These are phyloP conservation scores for Teleopsis dalmanni DNA, from an alignment of 1,140 invertebrate genomes.

Conservation along the genomic window DNA sequence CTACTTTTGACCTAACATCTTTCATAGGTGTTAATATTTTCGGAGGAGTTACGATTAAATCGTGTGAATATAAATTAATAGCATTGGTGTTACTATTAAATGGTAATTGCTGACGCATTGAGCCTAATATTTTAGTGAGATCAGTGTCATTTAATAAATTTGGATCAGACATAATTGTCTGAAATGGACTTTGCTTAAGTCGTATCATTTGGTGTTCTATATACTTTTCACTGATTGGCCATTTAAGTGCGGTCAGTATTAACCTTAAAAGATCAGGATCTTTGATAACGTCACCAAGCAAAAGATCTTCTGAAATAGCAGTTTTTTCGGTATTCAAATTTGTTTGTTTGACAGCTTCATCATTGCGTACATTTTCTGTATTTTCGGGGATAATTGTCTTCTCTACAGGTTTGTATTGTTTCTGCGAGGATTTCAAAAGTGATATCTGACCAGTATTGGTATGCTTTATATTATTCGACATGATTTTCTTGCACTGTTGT, in stretches of 20 bases:
- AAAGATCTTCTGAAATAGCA: constrained; percentile 30
- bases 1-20: constrained; percentile 11
- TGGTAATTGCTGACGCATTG: no score
- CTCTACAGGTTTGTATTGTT: not conserved
- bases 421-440: constrained; percentile 24
- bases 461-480: constrained; percentile 25
- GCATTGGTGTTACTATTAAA: no score
- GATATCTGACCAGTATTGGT: constrained; percentile 31
- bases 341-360: constrained; percentile 28
- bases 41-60: no score
- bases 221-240: constrained; percentile 29
- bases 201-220: constrained; percentile 32
- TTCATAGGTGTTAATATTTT: constrained; percentile 17
- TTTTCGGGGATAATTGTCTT: constrained; percentile 1
- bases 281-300: constrained; percentile 33
- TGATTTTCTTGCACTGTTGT: constrained; percentile 31
- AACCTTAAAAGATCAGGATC: constrained; percentile 38
- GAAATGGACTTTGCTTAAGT: constrained; percentile 34
- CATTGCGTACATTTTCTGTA: constrained; percentile 15
- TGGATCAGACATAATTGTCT: constrained; percentile 33
- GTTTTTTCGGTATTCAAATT: constrained; percentile 26
- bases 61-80: no score
- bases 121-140: constrained; percentile 36
- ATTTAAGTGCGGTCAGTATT: constrained; percentile 39
- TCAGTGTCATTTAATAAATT: constrained; percentile 40